These are phyloP conservation scores for Cheiracanthium punctorium DNA, from an alignment of 2,888 invertebrate species.

Conservation along the genomic window DNA sequence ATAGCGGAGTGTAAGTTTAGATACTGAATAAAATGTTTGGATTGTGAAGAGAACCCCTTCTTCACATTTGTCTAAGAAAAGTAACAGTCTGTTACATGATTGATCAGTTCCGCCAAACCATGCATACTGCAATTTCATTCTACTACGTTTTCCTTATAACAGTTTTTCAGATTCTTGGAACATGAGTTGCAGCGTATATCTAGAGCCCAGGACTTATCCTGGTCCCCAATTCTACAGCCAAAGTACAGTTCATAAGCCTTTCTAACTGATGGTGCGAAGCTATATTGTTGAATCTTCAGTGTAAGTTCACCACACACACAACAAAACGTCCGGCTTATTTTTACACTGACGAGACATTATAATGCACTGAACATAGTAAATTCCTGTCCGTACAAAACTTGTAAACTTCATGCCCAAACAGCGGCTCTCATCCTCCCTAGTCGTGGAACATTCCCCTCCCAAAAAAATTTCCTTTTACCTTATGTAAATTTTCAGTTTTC, in stretches of 20 bases:
- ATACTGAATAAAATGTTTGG: background rate
- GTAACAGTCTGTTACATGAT: background rate
- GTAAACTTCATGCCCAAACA: too few relatives aligned
- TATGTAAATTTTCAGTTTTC: too few relatives aligned
- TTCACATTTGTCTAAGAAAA: background rate
- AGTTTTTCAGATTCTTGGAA: background rate
- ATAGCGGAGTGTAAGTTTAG: constrained; percentile 11
- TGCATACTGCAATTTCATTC: background rate
- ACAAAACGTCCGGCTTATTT: too few relatives aligned
- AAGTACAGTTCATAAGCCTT: constrained; percentile 4
- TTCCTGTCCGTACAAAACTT: too few relatives aligned
- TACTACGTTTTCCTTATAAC: background rate
- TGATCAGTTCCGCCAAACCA: constrained; percentile 4
- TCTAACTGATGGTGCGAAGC: background rate
- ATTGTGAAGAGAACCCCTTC: background rate
- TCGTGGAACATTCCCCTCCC: too few relatives aligned
- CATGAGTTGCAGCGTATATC: background rate
- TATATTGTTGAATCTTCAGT: background rate
- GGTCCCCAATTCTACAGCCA: constrained; percentile 1
- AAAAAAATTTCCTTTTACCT: too few relatives aligned
- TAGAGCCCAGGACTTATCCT: constrained; percentile 13
- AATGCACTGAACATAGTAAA: too few relatives aligned
- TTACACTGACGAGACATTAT: too few relatives aligned
- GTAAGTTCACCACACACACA: too few relatives aligned
- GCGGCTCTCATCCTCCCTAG: too few relatives aligned